These are phyloP conservation scores for Natrix natrix DNA, from an alignment of 2,797 vertebrate genomes.

Conservation along the genomic window DNA sequence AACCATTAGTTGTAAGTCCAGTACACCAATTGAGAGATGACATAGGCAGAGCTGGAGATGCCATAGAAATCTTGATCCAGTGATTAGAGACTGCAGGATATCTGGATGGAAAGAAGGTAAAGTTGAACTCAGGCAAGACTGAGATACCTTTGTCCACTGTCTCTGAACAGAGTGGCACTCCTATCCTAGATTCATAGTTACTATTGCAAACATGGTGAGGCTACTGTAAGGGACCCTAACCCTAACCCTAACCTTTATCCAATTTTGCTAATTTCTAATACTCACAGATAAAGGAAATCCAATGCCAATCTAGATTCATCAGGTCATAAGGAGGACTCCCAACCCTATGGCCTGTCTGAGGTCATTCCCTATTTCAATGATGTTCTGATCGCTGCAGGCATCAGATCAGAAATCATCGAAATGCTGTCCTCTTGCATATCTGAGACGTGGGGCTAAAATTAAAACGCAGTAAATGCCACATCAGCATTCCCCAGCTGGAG, in stretches of 20 bases:
- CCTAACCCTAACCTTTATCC: neutral
- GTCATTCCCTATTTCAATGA: too few relatives aligned
- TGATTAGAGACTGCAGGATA: neutral
- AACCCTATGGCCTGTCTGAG: neutral
- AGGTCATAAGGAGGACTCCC: neutral
- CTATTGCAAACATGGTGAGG: neutral
- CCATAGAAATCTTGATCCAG: neutral
- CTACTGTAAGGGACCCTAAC: neutral
- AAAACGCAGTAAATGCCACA: too few relatives aligned
- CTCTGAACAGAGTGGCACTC: neutral
- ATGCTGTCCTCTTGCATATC: too few relatives aligned
- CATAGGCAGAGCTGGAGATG: neutral
- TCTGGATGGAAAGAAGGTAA: neutral
- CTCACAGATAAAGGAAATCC: neutral
- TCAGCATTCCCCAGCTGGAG: too few relatives aligned
- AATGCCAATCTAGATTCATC: neutral
- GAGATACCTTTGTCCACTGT: neutral
- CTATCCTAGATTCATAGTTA: neutral
- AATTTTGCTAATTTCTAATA: neutral
- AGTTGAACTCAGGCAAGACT: neutral
- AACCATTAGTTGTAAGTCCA: neutral
- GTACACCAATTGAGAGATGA: neutral
- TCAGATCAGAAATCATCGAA: too few relatives aligned
- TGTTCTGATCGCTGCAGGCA: too few relatives aligned
- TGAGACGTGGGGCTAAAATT: too few relatives aligned